Base-by-base conservation (phyloP, 2,113 vertebrate species). In the Beaufortia kweichowensis region DNA sequence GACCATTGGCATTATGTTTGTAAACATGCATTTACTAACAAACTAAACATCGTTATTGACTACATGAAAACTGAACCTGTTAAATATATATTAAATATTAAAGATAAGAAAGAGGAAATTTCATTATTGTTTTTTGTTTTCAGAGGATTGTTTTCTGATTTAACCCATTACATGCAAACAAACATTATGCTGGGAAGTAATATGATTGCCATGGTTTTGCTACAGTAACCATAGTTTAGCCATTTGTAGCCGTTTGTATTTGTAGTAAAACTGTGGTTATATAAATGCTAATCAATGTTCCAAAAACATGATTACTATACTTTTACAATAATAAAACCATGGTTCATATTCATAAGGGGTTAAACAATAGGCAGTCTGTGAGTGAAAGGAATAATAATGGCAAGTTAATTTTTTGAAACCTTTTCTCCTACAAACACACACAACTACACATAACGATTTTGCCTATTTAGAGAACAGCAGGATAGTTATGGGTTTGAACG, bases 401-500 rank as follows among this genome's bases (percentile, higher is more conserved):
- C 3, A 46, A 46, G 12, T 15, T 46, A 15, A 46, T 3, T 53
- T 53, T 2, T 53, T 53, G 7, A 8, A 53, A 53, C 14, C 33
- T 10, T 11, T 39, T 39, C 35, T 39, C 1, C 11, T 19, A 9
- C 21, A 26, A 21, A n/a, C 19, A 67, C 53, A 62, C 68, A 60
- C 64, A 57, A 1, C 46, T 19, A 46, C 10, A 68, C 55, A 75
- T 14, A 67, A 53, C 23, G 55, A 39, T 78, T 26, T 26, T 75
- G 33, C 39, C 61, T 31, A 23, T 46, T 43, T 15, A 64, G 3
- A 14, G 57, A 6, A 46, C 55, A 56, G 23, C 59, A 56, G 29
- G 48, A 66, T 72, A 72, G 23, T n/a, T 29, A 4, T 17, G 12
- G 19, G n/a, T 24, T 70, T 70, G 24, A 53, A 53, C 19, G 29